phyloP scores from a whole-genome alignment of 53 echinoderm and acorn worm genomes.

The Patiria pectinifera region DNA sequence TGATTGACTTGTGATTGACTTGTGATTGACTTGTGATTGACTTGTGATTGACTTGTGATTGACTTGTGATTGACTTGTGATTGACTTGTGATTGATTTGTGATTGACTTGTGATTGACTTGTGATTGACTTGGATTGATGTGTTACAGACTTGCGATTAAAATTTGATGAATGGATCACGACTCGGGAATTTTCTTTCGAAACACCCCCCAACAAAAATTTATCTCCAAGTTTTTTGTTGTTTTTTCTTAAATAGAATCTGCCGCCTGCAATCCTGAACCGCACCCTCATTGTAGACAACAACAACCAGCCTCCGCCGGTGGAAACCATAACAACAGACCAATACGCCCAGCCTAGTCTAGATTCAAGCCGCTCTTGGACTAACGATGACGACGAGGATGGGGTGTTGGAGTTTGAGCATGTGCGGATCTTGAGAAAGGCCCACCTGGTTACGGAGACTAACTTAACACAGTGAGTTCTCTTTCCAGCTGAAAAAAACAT shows the following conservation, averaged over 20 bases:
- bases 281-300: conserved; percentile 77
- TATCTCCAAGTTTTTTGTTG: not conserved
- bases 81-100: no score
- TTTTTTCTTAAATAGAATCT: conserved; percentile 57
- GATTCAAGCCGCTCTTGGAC: conserved; percentile 85
- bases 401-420: conserved; percentile 67
- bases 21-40: no score
- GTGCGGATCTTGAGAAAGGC: conserved; percentile 52
- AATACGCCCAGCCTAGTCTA: conserved; percentile 29
- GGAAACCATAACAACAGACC: conserved; percentile 47
- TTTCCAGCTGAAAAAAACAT: not conserved
- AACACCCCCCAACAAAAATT: no score
- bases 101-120: no score
- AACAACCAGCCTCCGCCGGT: conserved; percentile 70
- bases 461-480: conserved; percentile 71
- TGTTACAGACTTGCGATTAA: no score
- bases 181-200: no score
- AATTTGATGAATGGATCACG: no score
- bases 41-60: no score
- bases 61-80: no score
- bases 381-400: conserved; percentile 60
- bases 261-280: conserved; percentile 67
- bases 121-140: no score
- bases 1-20: no score
- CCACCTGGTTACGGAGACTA: conserved; percentile 77